Evolutionary conservation across 1,140 invertebrate species (phyloP).

Genomic region (Matsumurasca onukii): DNA sequence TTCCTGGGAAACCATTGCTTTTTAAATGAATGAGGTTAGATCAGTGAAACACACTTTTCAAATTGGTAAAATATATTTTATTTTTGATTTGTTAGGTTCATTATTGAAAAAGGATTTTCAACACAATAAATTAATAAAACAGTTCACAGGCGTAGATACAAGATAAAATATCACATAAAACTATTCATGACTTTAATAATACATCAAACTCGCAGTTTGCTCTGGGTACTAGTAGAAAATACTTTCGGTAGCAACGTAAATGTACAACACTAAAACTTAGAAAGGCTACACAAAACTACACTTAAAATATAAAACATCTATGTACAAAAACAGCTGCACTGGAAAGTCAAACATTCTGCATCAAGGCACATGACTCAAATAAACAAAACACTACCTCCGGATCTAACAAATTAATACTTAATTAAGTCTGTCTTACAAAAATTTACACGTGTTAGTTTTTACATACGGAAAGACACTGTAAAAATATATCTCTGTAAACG

Average conservation of each 20-base stretch:
- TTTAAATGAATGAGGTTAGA: too few relatives aligned
- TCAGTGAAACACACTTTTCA: too few relatives aligned
- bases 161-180: not conserved
- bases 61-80: not conserved
- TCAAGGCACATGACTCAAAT: not conserved
- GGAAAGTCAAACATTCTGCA: not conserved
- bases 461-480: too few relatives aligned
- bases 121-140: conserved; percentile 1
- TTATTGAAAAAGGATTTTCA: not conserved
- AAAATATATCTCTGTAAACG: not conserved
- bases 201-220: not conserved
- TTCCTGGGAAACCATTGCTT: too few relatives aligned
- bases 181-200: not conserved
- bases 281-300: not conserved
- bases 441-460: too few relatives aligned
- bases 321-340: not conserved
- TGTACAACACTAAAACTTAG: not conserved
- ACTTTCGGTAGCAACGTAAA: not conserved
- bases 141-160: not conserved
- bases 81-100: not conserved
- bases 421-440: too few relatives aligned
- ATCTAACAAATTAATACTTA: too few relatives aligned
- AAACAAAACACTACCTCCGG: not conserved
- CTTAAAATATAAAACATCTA: not conserved
- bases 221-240: not conserved